A percentile compares a stretch with the other conserved stretches of the same genome.
Evolutionary conservation across 2,113 vertebrate genomes (phyloP).

Genomic region (Pluvialis apricaria): DNA sequence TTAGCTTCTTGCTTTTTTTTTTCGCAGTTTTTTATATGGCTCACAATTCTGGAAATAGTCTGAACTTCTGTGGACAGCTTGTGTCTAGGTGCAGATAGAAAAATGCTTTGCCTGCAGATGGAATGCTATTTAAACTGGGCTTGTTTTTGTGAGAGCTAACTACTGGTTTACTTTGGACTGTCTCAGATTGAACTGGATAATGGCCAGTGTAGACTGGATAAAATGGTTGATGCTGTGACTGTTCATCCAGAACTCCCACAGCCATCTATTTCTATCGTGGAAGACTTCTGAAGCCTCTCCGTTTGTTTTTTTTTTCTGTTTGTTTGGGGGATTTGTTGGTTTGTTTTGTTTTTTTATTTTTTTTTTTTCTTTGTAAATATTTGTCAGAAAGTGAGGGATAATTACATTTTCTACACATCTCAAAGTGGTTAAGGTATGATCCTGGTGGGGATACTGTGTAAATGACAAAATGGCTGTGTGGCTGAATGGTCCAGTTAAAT

Average conservation of each 20-base stretch:
- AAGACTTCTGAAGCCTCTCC: neutral
- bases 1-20: neutral
- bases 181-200: slow-evolving; percentile 2
- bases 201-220: neutral
- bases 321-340: neutral
- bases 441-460: neutral
- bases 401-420: neutral
- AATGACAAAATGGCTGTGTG: neutral
- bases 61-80: neutral
- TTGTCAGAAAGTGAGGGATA: neutral
- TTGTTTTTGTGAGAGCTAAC: neutral
- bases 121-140: neutral
- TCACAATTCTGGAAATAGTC: neutral
- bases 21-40: neutral
- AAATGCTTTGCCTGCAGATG: neutral
- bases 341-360: neutral
- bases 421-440: neutral
- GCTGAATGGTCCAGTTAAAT: neutral
- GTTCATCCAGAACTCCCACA: neutral
- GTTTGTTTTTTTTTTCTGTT: neutral
- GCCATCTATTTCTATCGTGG: neutral
- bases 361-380: neutral
- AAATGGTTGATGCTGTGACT: slow-evolving; percentile 1
- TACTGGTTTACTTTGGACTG: neutral
- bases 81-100: neutral